Conservation (phyloP, 2,797 vertebrate genomes). For the Morus bassanus region DNA sequence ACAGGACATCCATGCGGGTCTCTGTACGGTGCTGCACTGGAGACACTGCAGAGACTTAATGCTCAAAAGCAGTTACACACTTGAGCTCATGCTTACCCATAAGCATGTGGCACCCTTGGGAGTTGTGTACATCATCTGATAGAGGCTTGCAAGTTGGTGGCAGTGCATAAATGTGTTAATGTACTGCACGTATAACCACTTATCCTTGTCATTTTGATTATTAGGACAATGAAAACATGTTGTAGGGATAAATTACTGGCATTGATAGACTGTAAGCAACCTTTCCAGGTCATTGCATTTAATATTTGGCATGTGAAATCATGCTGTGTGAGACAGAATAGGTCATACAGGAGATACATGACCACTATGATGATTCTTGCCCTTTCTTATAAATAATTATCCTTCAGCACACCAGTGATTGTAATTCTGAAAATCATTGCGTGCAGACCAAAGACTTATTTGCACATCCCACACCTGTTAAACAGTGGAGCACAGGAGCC, state of each 20-base stretch:
- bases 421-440: neutral
- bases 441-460: neutral
- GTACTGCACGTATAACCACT: neutral
- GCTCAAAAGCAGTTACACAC: neutral
- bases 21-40: neutral
- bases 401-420: neutral
- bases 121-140: neutral
- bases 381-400: neutral
- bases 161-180: neutral
- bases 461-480: neutral
- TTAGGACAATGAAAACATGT: neutral
- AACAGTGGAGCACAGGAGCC: neutral
- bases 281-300: neutral
- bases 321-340: neutral
- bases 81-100: neutral
- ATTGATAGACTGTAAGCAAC: neutral
- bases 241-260: neutral
- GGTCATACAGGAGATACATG: neutral
- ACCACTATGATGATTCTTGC: neutral
- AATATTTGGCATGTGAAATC: neutral
- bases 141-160: neutral
- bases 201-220: neutral
- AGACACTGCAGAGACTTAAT: neutral
- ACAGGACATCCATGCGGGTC: rapidly evolving
- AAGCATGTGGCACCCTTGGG: neutral